Conservation (phyloP, 2,888 invertebrate genomes). For the Pedicia rivosa region DNA sequence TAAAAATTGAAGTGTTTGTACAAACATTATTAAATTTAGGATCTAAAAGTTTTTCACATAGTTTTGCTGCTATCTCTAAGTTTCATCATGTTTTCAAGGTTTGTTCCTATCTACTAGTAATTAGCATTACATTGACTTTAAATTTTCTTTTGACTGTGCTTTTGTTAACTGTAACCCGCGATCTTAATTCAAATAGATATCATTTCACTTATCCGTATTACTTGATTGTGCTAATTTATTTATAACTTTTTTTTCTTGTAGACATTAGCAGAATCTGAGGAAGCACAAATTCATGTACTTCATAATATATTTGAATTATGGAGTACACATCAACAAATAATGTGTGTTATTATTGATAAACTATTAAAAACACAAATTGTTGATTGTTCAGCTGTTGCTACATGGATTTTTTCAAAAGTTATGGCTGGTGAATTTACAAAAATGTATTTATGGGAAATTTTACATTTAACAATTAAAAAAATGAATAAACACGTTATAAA, state of each 20-base stretch:
- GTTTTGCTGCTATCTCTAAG: slow-evolving; percentile 97
- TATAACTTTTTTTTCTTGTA: slow-evolving; percentile 25
- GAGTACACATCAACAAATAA: slow-evolving; percentile 93
- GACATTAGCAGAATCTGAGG: slow-evolving; percentile 84
- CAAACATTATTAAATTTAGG: slow-evolving; percentile 86
- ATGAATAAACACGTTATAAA: slow-evolving; percentile 92
- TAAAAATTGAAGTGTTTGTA: slow-evolving; percentile 95
- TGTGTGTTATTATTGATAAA: slow-evolving; percentile 91
- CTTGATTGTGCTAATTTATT: background rate
- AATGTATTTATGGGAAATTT: slow-evolving; percentile 90
- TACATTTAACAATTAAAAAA: slow-evolving; percentile 89
- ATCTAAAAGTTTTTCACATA: slow-evolving; percentile 94
- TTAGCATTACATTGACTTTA: slow-evolving; percentile 6
- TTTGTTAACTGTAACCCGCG: no score
- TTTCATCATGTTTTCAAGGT: slow-evolving; percentile 85
- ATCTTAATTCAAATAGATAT: slow-evolving; percentile 1
- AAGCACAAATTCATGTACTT: slow-evolving; percentile 87
- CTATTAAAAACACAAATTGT: slow-evolving; percentile 94
- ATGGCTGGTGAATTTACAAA: slow-evolving; percentile 87
- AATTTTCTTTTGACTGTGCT: background rate
- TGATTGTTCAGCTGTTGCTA: slow-evolving; percentile 92
- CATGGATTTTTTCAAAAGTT: slow-evolving; percentile 93
- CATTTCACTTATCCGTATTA: slow-evolving; percentile 5
- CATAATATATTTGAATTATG: slow-evolving; percentile 90
- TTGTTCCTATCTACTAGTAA: no score